Base-by-base conservation (phyloP, 1,140 invertebrate species). In the Drosophila trapezifrons region DNA sequence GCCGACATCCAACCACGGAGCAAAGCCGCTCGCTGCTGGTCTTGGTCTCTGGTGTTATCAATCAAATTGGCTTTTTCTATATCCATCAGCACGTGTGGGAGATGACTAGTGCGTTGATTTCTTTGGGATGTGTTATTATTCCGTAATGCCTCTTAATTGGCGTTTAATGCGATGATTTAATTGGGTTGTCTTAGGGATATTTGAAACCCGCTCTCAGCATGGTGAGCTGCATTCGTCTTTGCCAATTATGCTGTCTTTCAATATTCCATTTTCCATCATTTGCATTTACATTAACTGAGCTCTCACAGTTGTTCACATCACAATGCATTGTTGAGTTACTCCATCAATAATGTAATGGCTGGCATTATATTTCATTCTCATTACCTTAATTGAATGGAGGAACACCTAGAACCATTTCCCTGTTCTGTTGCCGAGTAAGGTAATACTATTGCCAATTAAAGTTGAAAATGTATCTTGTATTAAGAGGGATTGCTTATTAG, bases 11-110 rank as follows among this genome's bases (percentile, higher is more conserved):
- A 45, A 37, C 59, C 42, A 47, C 18, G 27, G 17, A 32, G 25
- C 6, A 63, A 47, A 27, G 37, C 60, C 64, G 72, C 60, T 51
- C 7, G 75, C 75, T 86, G 81, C 65, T 66, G 52, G 27, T 64
- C 54, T 17, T 64, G 57, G 58, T 58, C 43, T 22, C 46, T 70
- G 42, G 75, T 64, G 78, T 70, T 79, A 86, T 86, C 83, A 86
- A 86, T 86, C 83, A 86, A 87, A 79, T 87, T 73, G 79, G 45
- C 58, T 76, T 82, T 51, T 52, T 51, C 69, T 57, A 64, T 54
- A 76, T 69, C 59, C 56, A 63, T 81, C 73, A 57, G 35, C 75
- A 76, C 72, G 52, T 66, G 46, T 52, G 29, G 40, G 25, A 47
- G 52, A 40, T 71, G 67, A 35, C 63, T 51, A 15, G 51, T 25